Percentiles rank a stretch among this genome's conserved stretches.
Conservation (phyloP, 2,797 vertebrate species). For the Molossus molossus region DNA sequence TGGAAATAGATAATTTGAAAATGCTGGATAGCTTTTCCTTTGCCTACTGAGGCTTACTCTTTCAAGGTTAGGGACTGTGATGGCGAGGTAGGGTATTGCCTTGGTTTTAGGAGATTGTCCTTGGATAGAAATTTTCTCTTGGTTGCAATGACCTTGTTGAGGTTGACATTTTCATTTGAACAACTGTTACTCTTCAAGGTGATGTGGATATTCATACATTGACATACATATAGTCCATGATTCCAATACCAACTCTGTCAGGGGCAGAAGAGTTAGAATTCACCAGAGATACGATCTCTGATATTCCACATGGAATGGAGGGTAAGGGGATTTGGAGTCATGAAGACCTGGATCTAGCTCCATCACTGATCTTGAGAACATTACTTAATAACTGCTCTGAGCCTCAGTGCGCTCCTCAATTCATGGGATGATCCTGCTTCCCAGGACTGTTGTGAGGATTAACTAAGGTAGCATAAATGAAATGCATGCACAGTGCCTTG, state of each 20-base stretch:
- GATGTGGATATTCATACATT: neutral
- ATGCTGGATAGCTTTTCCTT: constrained; percentile 18
- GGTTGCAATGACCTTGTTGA: constrained; percentile 40
- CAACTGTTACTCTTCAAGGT: neutral
- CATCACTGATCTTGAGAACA: neutral
- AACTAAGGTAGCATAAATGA: neutral
- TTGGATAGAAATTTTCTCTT: constrained; percentile 19
- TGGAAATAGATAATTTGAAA: constrained; percentile 56
- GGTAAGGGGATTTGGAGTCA: neutral
- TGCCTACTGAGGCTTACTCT: neutral
- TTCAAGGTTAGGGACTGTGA: neutral
- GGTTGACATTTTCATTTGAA: constrained; percentile 4
- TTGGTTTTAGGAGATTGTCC: neutral
- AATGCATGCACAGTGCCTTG: neutral
- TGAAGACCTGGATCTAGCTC: neutral
- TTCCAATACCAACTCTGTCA: neutral
- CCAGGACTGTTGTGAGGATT: neutral
- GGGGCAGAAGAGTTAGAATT: neutral
- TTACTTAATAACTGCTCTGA: constrained; percentile 14
- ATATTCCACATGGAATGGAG: neutral
- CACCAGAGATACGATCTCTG: neutral
- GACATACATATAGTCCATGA: neutral
- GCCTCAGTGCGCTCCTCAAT: neutral
- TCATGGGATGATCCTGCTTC: neutral
- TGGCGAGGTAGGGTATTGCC: neutral